Base-by-base conservation (phyloP, 2,113 vertebrate genomes). In the Morone saxatilis region DNA sequence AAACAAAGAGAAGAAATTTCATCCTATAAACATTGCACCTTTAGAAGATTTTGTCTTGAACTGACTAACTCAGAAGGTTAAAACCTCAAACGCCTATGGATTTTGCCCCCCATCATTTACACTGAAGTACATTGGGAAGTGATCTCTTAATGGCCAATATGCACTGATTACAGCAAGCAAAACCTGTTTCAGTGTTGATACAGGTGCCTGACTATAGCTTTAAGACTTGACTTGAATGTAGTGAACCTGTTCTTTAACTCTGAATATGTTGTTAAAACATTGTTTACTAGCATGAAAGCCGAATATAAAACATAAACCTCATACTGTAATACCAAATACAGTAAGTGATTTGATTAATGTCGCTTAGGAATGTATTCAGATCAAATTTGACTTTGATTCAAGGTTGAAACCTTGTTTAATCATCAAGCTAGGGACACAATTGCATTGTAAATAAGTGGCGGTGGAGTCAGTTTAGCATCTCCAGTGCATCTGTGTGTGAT, bases 331-430 rank as follows among this genome's bases (percentile, higher is more conserved):
- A 25, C 31, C 38, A 48, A 54, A 48, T 36, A 9, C 59, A 50
- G 13, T 10, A 43, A 45, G 17, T 68, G 22, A 77, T 90, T 81
- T 65, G 40, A 90, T 88, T 78, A 86, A 54, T 59, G 56, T 62
- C 13, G 70, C 76, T 85, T 57, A 73, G 43, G 68, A 70, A 65
- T 67, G 13, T 51, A 73, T 83, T 80, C 20, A 53, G 59, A 83
- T 92, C 76, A 63, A 71, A 80, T 80, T 19, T 81, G 75, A 86
- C 76, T 80, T 79, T 71, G 47, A 83, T 83, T 89, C 54, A 78
- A 83, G 81, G 83, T 81, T 88, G 47, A 75, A 81, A 79, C 62
- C 77, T 54, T 25, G 20, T 57, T 69, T 81, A 74, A 85, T 85
- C 50, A 1, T 25, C 20, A 40, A n/a, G 53, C 60, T 63, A 2